phyloP scores from a whole-genome alignment of 2,888 invertebrate species.

The Scrobipalpa atriplicella region DNA sequence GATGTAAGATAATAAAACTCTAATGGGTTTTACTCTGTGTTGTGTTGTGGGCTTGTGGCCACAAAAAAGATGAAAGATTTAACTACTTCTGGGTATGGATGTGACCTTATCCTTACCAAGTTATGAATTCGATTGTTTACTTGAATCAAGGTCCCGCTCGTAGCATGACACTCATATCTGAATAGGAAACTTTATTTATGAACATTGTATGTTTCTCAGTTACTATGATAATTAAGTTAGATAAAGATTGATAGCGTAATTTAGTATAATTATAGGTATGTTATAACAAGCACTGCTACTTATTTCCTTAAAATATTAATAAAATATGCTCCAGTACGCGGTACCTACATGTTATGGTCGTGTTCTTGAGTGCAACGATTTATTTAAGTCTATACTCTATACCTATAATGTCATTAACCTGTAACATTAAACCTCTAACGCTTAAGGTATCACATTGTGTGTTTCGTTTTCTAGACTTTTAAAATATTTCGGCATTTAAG shows the following conservation, averaged over 20 bases:
- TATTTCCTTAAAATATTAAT: slow-evolving; percentile 20
- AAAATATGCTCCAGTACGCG: neutral
- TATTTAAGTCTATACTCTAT: neutral
- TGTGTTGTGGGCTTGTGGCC: slow-evolving; percentile 61
- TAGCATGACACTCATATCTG: slow-evolving; percentile 16
- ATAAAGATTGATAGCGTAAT: slow-evolving; percentile 30
- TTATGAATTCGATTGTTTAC: slow-evolving; percentile 27
- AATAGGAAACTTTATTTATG: slow-evolving; percentile 12
- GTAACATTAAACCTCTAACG: too few relatives aligned
- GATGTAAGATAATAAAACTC: slow-evolving; percentile 74
- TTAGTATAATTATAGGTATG: slow-evolving; percentile 26
- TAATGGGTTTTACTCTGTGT: slow-evolving; percentile 68
- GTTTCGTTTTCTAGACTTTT: too few relatives aligned
- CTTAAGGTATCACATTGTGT: too few relatives aligned
- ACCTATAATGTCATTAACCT: too few relatives aligned
- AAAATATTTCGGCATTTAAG: neutral
- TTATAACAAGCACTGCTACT: neutral
- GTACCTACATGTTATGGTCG: neutral
- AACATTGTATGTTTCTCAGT: slow-evolving; percentile 12
- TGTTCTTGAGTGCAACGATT: neutral
- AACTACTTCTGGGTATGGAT: slow-evolving; percentile 53
- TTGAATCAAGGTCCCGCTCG: slow-evolving; percentile 20
- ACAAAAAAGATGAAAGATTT: slow-evolving; percentile 58
- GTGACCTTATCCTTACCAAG: slow-evolving; percentile 40
- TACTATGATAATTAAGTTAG: slow-evolving; percentile 22